Evolutionary conservation across 2,113 vertebrate genomes (phyloP).

Genomic region (Phasianus colchicus): DNA sequence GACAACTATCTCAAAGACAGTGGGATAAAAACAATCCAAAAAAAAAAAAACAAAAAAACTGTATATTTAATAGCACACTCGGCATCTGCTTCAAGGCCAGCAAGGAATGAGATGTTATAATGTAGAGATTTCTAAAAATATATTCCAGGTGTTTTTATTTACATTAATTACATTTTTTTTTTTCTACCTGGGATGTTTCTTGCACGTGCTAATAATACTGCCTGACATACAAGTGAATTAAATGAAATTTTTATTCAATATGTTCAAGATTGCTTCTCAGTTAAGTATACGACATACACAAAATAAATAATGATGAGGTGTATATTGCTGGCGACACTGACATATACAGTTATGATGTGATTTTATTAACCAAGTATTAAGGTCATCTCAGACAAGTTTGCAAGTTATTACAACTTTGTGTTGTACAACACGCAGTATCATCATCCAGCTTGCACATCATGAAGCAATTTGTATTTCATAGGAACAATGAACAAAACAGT

Average conservation of each 20-base stretch:
- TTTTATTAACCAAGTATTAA: background rate
- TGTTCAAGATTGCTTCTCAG: background rate
- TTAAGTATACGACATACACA: background rate
- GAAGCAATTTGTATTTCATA: background rate
- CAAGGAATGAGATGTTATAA: background rate
- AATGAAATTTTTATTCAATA: background rate
- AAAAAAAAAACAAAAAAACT: background rate
- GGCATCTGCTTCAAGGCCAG: background rate
- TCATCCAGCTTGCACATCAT: background rate
- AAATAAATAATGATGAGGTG: background rate
- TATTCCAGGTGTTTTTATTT: background rate
- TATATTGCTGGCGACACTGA: background rate
- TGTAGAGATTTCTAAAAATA: background rate
- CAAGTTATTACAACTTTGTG: background rate
- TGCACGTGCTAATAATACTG: background rate
- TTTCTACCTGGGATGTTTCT: background rate
- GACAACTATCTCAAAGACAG: background rate
- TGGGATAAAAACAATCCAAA: background rate
- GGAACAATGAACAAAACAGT: background rate
- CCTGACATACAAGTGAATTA: background rate
- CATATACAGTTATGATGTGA: background rate
- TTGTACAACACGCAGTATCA: background rate
- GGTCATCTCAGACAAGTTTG: background rate
- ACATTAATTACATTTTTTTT: background rate
- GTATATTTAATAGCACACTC: background rate